phyloP scores from a whole-genome alignment of 2,113 vertebrate genomes.

The Halichoerus grypus region DNA sequence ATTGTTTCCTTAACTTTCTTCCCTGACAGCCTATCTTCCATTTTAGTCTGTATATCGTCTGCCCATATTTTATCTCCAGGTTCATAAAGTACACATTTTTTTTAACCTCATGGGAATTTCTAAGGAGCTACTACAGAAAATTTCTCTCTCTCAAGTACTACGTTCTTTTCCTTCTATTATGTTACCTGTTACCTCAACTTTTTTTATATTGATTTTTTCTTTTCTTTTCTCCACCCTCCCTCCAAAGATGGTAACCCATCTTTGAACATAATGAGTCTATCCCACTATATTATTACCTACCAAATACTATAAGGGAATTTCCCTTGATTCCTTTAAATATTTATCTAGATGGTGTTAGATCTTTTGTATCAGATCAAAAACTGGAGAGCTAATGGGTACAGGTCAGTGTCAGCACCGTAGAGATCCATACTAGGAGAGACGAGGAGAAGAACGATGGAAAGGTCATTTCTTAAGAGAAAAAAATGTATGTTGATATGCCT shows the following conservation, averaged over 20 bases:
- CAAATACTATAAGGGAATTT: conserved; percentile 8
- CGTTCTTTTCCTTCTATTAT: neutral
- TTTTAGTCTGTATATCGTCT: neutral
- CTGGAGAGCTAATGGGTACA: neutral
- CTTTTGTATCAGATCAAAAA: neutral
- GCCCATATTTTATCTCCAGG: conserved; percentile 16
- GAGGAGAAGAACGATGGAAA: neutral
- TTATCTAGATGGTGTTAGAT: neutral
- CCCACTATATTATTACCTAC: neutral
- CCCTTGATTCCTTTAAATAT: conserved; percentile 39
- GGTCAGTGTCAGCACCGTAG: neutral
- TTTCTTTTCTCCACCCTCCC: neutral
- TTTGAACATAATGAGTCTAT: conserved; percentile 9
- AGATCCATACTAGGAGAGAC: neutral
- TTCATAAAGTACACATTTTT: neutral
- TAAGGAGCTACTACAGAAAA: neutral
- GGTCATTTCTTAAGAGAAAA: neutral
- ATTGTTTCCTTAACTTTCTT: neutral
- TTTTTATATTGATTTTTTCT: conserved; percentile 1
- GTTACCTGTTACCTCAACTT: neutral
- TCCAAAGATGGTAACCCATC: neutral
- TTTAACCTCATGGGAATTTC: conserved; percentile 26
- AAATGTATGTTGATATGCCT: neutral
- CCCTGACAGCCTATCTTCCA: neutral
- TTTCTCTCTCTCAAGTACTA: neutral